Base-by-base conservation (phyloP, 2,888 invertebrate genomes). In the Acanthococcus lagerstroemiae region DNA sequence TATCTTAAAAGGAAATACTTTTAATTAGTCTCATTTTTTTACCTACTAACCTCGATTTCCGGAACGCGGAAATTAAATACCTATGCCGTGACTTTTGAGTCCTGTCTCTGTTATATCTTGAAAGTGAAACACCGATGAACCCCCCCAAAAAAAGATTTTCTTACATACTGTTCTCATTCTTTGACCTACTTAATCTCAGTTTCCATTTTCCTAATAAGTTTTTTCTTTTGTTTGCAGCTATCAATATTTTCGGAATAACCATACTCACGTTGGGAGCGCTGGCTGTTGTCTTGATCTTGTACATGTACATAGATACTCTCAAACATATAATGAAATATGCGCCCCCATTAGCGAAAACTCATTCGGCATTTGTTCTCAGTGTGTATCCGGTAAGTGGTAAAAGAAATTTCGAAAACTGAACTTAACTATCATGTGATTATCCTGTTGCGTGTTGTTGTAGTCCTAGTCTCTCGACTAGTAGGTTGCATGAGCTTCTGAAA, bases 371-470 rank as follows among this genome's bases (percentile, higher is more conserved):
- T 54, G 81, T 84, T 21, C 74, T 83, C 67, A 80, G 81, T 68
- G 82, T 84, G 17, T 85, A 84, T 74, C 84, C 84, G 72, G 84
- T 85, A 76, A 81, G 80, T 69, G 21, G n/a, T n/a, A n/a, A 17
- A n/a, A n/a, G n/a, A n/a, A n/a, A n/a, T n/a, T n/a, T n/a, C n/a
- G 3, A 37, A 37, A 12, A 9, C 7, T 15, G 9, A 37, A 37
- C 12, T 37, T 9, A 12, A 37, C 37, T 9, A 9, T 7, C 12
- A 37, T 7, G 9, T 7, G 12, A 37, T 37, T 37, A 37, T 15
- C 7, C 7, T 37, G 37, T 37, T 15, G 37, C 7, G 7, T 9
- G 7, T 37, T 15, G 37, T 9, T 15, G 37, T 9, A 37, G 12
- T 9, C 12, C 7, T 37, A 12, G 37, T 37, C 37, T 37, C 37